phyloP scores from a whole-genome alignment of 2,888 invertebrate species.

The Heliconius aoede region DNA sequence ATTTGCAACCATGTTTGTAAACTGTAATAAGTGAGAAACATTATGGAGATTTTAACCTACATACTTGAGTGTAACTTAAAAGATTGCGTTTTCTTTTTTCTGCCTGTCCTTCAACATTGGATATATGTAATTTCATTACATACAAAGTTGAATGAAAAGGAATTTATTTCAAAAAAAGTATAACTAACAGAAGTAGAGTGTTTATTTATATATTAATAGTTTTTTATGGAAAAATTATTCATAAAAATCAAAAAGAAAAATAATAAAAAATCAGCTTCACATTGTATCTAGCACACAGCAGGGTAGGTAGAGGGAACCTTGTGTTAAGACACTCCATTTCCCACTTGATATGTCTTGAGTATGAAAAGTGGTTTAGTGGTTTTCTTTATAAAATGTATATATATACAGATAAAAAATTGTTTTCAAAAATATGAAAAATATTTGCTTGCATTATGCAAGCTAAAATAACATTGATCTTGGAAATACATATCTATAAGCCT shows the following conservation, averaged over 20 bases:
- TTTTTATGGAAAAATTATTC: neutral
- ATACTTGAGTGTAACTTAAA: slow-evolving; percentile 4
- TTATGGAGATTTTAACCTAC: slow-evolving; percentile 28
- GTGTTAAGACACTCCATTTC: no score
- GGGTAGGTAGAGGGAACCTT: no score
- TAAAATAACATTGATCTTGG: slow-evolving; percentile 11
- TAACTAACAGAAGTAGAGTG: neutral
- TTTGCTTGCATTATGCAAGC: neutral
- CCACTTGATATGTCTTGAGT: no score
- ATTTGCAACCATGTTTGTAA: slow-evolving; percentile 4
- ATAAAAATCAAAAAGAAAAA: no score
- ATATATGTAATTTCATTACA: neutral
- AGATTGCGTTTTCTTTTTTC: neutral
- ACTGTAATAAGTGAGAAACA: neutral
- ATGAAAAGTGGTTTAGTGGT: no score
- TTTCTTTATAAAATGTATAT: no score
- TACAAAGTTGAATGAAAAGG: neutral
- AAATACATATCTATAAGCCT: neutral
- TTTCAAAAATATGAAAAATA: neutral
- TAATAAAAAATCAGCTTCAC: no score
- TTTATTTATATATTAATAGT: no score
- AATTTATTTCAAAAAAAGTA: neutral
- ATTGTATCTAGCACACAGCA: no score
- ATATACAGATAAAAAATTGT: no score
- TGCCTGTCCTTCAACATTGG: slow-evolving; percentile 1